Evolutionary conservation across 2,113 vertebrate genomes (phyloP), one percentile per base, ranked within the genome.

Genomic region (Hippoglossus stenolepis): DNA sequence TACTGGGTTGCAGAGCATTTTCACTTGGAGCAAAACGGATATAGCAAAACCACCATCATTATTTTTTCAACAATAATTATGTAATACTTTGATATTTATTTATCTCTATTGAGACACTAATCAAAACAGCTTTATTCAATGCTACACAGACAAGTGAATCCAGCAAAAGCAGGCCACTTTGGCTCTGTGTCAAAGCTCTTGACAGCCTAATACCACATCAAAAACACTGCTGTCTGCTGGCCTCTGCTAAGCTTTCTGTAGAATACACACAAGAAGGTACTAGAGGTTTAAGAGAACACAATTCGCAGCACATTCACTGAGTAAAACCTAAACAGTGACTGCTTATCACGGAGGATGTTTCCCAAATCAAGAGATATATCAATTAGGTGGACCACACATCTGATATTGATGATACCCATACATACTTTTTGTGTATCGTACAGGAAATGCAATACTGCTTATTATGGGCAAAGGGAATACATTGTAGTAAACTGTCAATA

Each of bases 191-290:
- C 59, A 69, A 28, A n/a, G 59, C 60, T 43, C 20, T 49, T 67
- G 63, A 71, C 80, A 47, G 51, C 6, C 35, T 66, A 66, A 65
- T 53, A 65, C 60, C 72, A 70, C 61, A 66, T 67, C 67, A 72
- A 47, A 70, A 43, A 61, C 56, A 53, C 12, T 35, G 68, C 62
- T 59, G 54, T 72, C 49, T 28, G 56, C 58, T 68, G 59, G 75
- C 38, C 73, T 73, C 67, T 18, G 60, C 54, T 47, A 11, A 54
- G 59, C 71, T 12, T 17, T 9, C 24, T 64, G 31, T 5, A 51
- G 11, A 62, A 67, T 60, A 66, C 1, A 75, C 56, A 70, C 49
- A 66, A 23, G 35, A 61, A 23, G 49, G 35, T 38, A 71, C 21
- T 47, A 45, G 2, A 63, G 15, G 23, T 60, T 15, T 38, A 45